Evolutionary conservation across 2,888 invertebrate species (phyloP), one percentile per base, ranked within the genome.

Genomic region (Pegoplata infirma): DNA sequence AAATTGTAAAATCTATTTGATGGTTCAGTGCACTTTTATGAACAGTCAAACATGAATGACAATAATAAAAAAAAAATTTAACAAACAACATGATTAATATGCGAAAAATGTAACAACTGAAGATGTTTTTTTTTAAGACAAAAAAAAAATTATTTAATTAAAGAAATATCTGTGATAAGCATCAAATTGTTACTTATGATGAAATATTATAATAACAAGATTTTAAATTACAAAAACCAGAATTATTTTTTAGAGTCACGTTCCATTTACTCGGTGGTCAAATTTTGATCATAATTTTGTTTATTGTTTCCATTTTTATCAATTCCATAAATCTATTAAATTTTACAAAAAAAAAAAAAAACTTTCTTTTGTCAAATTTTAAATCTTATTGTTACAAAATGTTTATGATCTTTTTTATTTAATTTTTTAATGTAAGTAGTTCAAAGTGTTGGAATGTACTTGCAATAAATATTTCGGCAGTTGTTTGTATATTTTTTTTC

Each of bases 281-380:
- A 61, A 61, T 28, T 23, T 14, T 63, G 2, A 36, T 63, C 8
- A 21, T 25, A 14, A 32, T 16, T 28, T 10, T 28, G n/a, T 55
- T 12, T 53, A 2, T 40, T 56, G 5, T 17, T 46, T 63, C 3
- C 32, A n/a, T 73, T 49, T 36, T 56, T 58, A 76, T 76, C 51
- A 12, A 44, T 25, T n/a, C 21, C 4, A 32, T 10, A 25, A 25
- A 76, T 64, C 64, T 67, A 21, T 46, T 36, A 7, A 40, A 16
- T 49, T 71, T 61, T 55, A 71, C 47, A 71, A 66, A n/a, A n/a
- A n/a, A n/a, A n/a, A n/a, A n/a, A n/a, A n/a, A n/a, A n/a, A n/a
- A n/a, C 76, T 76, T 76, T 76, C 76, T 76, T 76, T 69, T 71
- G 71, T 28, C 28, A 59, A 55, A 59, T 12, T 36, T n/a, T n/a